Percentiles rank a stretch among this genome's conserved stretches.
These are phyloP conservation scores for Pelagia noctiluca DNA, from an alignment of 30 jellyfish, hydroid and myxozoan genomes.

Conservation along the genomic window DNA sequence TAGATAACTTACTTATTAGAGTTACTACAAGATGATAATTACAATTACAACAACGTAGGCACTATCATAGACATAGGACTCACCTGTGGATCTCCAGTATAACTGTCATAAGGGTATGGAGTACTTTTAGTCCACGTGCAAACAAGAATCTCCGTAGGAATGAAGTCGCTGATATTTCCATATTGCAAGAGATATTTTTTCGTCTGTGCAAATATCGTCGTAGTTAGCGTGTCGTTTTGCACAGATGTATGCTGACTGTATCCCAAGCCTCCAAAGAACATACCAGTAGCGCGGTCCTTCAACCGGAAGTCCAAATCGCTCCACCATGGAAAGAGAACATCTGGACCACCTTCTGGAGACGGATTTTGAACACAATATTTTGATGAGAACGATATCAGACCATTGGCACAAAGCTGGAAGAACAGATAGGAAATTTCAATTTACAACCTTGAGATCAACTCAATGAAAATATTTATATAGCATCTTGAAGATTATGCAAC, in stretches of 20 bases:
- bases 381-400: slow-evolving; percentile 11
- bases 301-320: slow-evolving; percentile 34
- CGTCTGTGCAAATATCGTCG: slow-evolving; percentile 24
- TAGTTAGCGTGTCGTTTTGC: slow-evolving; percentile 11
- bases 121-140: slow-evolving; percentile 42
- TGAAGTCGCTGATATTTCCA: slow-evolving; percentile 10
- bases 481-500: background rate
- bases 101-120: slow-evolving; percentile 29
- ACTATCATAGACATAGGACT: background rate
- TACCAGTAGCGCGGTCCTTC: no score
- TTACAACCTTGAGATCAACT: no score
- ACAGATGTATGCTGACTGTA: slow-evolving; percentile 7
- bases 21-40: no score
- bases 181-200: background rate
- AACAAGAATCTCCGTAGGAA: slow-evolving; percentile 15
- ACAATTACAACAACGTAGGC: no score
- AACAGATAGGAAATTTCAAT: no score
- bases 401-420: slow-evolving; percentile 37
- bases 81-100: slow-evolving; percentile 20
- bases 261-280: slow-evolving; percentile 11
- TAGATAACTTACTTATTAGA: no score
- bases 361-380: slow-evolving; percentile 28
- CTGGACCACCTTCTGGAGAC: background rate
- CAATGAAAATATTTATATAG: no score
- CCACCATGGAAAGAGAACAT: slow-evolving; percentile 21